phyloP scores from a whole-genome alignment of 2,888 invertebrate species.

The Labia minor region DNA sequence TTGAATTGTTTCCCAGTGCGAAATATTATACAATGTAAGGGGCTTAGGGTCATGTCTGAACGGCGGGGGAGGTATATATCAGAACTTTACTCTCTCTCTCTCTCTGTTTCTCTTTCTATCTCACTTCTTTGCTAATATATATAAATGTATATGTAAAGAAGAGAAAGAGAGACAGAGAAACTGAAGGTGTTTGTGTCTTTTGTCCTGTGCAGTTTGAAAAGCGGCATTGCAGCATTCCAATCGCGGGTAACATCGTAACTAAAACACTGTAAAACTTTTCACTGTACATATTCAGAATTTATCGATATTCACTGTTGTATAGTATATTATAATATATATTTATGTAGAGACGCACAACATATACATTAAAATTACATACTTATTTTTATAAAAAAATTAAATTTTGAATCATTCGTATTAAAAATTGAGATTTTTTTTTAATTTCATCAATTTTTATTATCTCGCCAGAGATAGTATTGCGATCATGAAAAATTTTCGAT shows the following conservation, averaged over 20 bases:
- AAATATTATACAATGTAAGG: not conserved
- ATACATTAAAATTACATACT: no score
- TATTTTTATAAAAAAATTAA: no score
- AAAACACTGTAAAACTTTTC: constrained; percentile 1
- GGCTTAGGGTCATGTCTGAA: not conserved
- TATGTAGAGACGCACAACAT: no score
- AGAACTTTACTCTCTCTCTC: not conserved
- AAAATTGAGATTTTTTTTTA: no score
- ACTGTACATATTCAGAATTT: not conserved
- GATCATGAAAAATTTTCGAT: no score
- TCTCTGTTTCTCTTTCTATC: no score
- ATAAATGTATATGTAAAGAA: not conserved
- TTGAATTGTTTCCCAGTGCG: not conserved
- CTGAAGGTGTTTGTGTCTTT: constrained; percentile 2
- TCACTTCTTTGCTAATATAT: no score
- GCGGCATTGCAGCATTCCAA: constrained; percentile 7
- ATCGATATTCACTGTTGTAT: no score
- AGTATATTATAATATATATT: no score
- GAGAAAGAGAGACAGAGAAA: not conserved
- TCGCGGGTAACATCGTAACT: constrained; percentile 6
- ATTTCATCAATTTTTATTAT: no score
- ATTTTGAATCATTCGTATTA: no score
- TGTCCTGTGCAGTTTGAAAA: not conserved
- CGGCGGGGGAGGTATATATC: constrained; percentile 1
- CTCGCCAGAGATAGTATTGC: no score